Conservation (phyloP, 1,140 invertebrate genomes). For the Anastatus disparis region DNA sequence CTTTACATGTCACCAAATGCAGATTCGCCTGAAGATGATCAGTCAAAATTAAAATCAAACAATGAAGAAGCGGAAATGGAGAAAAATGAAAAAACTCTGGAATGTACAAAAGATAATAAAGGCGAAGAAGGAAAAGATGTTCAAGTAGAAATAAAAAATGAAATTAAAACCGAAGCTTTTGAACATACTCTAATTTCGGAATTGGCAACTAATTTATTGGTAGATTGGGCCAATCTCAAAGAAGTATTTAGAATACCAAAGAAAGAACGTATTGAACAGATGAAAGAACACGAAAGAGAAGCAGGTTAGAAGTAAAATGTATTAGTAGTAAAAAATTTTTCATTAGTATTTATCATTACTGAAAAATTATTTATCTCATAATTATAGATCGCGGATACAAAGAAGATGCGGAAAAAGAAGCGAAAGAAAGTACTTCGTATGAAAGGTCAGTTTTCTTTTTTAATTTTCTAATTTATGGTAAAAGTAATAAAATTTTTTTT, state of each 20-base stretch:
- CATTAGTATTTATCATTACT: conserved; percentile 18
- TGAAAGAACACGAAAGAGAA: conserved; percentile 93
- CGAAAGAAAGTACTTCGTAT: conserved; percentile 60
- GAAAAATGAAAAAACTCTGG: conserved; percentile 50
- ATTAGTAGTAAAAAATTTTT: not conserved
- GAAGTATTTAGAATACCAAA: conserved; percentile 95
- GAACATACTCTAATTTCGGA: conserved; percentile 65
- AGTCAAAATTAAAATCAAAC: conserved; percentile 49
- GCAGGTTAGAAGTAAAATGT: conserved; percentile 67
- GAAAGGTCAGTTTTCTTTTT: conserved; percentile 57
- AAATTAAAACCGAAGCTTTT: conserved; percentile 49
- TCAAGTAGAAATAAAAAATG: conserved; percentile 42
- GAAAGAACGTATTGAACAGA: conserved; percentile 90
- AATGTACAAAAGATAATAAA: conserved; percentile 38
- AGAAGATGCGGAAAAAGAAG: conserved; percentile 65
- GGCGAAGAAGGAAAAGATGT: conserved; percentile 52
- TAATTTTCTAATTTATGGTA: too few relatives aligned
- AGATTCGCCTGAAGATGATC: conserved; percentile 63
- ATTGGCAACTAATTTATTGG: conserved; percentile 75
- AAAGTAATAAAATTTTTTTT: conserved; percentile 22
- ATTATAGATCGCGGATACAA: conserved; percentile 66
- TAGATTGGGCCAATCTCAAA: conserved; percentile 83
- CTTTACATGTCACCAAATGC: conserved; percentile 53
- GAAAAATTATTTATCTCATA: not conserved
- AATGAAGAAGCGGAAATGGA: conserved; percentile 37